These are phyloP conservation scores for Parazoanthus darwini DNA, from an alignment of 92 coral and sea anemone species.

Conservation along the genomic window DNA sequence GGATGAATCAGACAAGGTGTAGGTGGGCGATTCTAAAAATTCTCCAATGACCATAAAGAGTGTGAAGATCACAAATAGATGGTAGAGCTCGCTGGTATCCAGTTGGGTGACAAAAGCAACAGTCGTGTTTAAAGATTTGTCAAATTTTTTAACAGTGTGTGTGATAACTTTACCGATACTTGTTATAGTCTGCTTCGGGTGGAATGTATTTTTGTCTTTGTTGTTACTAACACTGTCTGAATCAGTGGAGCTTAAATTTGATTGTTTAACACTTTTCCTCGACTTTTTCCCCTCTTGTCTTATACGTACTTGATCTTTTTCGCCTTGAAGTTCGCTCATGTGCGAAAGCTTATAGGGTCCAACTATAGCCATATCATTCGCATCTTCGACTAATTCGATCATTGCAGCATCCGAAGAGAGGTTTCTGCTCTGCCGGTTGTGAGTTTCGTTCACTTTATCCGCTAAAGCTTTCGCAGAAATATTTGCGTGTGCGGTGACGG, in stretches of 20 bases:
- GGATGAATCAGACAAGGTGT: slow-evolving; percentile 55
- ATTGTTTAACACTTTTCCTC: too few relatives aligned
- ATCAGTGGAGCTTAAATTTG: not conserved
- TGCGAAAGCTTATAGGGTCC: too few relatives aligned
- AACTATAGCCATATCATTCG: not conserved
- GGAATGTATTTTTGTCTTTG: not conserved
- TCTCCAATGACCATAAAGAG: slow-evolving; percentile 56
- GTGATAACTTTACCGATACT: slow-evolving; percentile 18
- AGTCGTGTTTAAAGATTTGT: slow-evolving; percentile 31
- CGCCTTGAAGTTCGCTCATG: not conserved
- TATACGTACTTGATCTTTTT: not conserved
- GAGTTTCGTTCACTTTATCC: not conserved
- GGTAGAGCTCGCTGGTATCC: slow-evolving; percentile 50
- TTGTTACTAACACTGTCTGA: not conserved
- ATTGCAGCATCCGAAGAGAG: not conserved
- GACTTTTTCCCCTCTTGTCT: too few relatives aligned
- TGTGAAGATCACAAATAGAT: slow-evolving; percentile 52
- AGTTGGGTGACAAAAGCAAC: slow-evolving; percentile 39
- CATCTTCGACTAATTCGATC: not conserved
- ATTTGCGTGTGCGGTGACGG: not conserved
- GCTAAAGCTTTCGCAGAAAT: not conserved
- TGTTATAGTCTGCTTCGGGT: not conserved
- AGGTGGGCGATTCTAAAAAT: slow-evolving; percentile 58
- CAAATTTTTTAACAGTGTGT: not conserved
- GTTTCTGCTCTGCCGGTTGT: not conserved